phyloP scores from a whole-genome alignment of 1,140 invertebrate species.

The Papilio machaon region DNA sequence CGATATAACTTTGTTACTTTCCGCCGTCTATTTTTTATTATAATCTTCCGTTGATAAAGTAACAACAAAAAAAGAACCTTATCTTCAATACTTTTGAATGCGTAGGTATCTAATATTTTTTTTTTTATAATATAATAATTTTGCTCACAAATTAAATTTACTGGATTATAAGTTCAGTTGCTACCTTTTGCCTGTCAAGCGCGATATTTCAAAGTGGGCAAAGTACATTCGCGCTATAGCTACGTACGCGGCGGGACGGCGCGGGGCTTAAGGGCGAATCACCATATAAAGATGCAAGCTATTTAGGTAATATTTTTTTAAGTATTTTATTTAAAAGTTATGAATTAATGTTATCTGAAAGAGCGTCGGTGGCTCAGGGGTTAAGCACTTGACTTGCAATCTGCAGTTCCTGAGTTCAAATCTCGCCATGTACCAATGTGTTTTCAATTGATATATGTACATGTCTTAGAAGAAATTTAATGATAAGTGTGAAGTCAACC shows the following conservation, averaged over 20 bases:
- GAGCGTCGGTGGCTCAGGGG: too few relatives aligned
- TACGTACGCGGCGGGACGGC: conserved; percentile 74
- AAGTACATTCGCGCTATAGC: conserved; percentile 80
- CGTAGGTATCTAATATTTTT: neutral
- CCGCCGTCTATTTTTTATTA: neutral
- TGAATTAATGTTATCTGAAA: neutral
- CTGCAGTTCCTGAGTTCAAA: too few relatives aligned
- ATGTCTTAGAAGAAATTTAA: too few relatives aligned
- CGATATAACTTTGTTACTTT: too few relatives aligned
- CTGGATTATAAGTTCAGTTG: conserved; percentile 43
- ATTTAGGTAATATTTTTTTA: conserved; percentile 1
- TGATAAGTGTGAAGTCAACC: too few relatives aligned
- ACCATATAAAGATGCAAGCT: conserved; percentile 41
- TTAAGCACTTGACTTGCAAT: too few relatives aligned
- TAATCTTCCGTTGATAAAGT: neutral
- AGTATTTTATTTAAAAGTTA: neutral
- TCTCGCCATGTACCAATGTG: too few relatives aligned
- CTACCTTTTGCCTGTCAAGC: conserved; percentile 54
- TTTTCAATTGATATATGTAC: too few relatives aligned
- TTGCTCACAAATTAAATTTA: neutral
- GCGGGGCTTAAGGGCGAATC: conserved; percentile 52
- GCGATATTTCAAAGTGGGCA: conserved; percentile 80
- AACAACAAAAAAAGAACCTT: neutral
- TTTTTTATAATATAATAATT: neutral
- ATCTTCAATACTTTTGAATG: neutral